Conservation (phyloP, 2,888 invertebrate species). For the Phania funesta region DNA sequence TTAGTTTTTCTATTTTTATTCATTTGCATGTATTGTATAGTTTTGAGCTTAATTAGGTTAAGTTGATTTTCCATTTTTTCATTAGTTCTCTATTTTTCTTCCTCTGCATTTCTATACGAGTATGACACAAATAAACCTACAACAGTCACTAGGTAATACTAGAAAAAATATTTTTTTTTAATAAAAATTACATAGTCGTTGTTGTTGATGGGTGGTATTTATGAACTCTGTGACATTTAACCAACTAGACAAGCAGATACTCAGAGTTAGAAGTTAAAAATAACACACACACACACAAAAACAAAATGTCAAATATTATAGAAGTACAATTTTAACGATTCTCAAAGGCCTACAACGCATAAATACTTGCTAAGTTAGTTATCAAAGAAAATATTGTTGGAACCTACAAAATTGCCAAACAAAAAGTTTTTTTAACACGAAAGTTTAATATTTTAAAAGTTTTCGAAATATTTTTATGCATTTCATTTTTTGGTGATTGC, state of each 20-base stretch:
- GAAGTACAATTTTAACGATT: constrained; percentile 41
- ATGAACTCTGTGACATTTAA: constrained; percentile 61
- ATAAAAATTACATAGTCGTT: constrained; percentile 6
- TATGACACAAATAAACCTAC: constrained; percentile 50
- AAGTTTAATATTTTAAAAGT: too few relatives aligned
- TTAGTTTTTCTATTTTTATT: constrained; percentile 18
- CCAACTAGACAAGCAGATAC: constrained; percentile 21
- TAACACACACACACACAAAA: too few relatives aligned
- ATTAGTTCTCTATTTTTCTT: neutral
- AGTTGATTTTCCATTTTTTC: constrained; percentile 26
- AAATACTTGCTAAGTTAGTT: constrained; percentile 11
- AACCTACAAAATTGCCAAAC: constrained; percentile 11
- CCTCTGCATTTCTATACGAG: constrained; percentile 16
- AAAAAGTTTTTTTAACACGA: too few relatives aligned
- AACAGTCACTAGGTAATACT: constrained; percentile 27
- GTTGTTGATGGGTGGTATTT: constrained; percentile 45
- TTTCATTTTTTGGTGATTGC: too few relatives aligned
- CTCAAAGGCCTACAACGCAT: constrained; percentile 28
- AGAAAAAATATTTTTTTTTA: neutral
- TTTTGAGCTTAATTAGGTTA: constrained; percentile 53
- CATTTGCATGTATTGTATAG: constrained; percentile 9
- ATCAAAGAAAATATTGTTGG: neutral
- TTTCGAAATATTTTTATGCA: too few relatives aligned
- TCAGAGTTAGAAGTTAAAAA: constrained; percentile 24
- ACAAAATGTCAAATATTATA: constrained; percentile 52